A percentile compares a stretch with the other conserved stretches of the same genome.
phyloP scores from a whole-genome alignment of 37 sponge, comb jelly and placozoan genomes.

The Halichondria panicea region DNA sequence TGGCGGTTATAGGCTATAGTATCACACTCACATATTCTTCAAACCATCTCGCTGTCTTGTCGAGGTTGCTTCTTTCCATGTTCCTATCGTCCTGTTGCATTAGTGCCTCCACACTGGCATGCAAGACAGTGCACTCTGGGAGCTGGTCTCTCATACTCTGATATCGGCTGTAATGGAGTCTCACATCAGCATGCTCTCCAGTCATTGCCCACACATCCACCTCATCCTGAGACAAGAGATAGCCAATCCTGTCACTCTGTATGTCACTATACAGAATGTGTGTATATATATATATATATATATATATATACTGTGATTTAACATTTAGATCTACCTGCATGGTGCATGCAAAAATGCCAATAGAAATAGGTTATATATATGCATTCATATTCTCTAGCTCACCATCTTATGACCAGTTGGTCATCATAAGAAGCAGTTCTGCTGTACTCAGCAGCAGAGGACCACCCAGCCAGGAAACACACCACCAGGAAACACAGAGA shows the following conservation, averaged over 20 bases:
- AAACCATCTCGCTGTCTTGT: constrained; percentile 37
- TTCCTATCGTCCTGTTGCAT: constrained; percentile 35
- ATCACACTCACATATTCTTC: constrained; percentile 52
- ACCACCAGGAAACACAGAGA: too few relatives aligned
- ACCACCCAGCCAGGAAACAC: too few relatives aligned
- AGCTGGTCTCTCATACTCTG: not conserved
- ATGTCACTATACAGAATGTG: not conserved
- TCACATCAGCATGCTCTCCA: constrained; percentile 19
- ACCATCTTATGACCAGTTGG: constrained; percentile 60
- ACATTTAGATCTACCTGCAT: too few relatives aligned
- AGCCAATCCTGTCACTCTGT: not conserved
- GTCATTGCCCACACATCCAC: constrained; percentile 50
- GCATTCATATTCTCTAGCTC: too few relatives aligned
- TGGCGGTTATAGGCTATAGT: not conserved
- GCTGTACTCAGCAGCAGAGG: too few relatives aligned
- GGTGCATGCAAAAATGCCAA: too few relatives aligned
- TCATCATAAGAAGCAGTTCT: constrained; percentile 40
- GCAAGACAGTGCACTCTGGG: constrained; percentile 27
- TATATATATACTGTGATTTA: not conserved
- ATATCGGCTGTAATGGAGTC: constrained; percentile 3
- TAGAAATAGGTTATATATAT: too few relatives aligned
- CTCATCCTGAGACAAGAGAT: constrained; percentile 19
- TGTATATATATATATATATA: not conserved
- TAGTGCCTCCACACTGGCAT: constrained; percentile 35
- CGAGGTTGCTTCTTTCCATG: not conserved